Base-by-base conservation (phyloP, 2,888 invertebrate genomes). In the Leptopilina myrica region DNA sequence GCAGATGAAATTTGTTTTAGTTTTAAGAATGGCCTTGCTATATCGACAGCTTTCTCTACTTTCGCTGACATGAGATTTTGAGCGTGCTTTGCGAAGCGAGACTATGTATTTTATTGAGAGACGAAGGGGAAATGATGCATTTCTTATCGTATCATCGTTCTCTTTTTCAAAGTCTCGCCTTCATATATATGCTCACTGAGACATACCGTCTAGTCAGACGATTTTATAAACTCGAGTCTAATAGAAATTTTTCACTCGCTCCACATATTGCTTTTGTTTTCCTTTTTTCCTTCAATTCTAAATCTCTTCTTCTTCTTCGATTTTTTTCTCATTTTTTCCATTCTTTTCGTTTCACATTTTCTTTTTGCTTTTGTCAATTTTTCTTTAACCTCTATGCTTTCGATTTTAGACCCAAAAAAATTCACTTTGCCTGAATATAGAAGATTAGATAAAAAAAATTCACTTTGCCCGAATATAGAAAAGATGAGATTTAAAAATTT, bases 11-110 rank as follows among this genome's bases (percentile, higher is more conserved):
- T 53, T 43, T 49, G 33, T 73, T 56, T 69, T 73, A 56, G 53
- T 73, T 49, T 73, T 77, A 76, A 26, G 53, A 77, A 66, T 78
- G 81, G 59, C 80, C 76, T 67, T 76, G 77, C 77, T 77, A 76
- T 69, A 76, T 69, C 73, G 67, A 78, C 86, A 86, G 88, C 91
- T 91, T 91, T 91, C 91, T 91, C 91, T 88, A 90, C 91, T 91
- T 91, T 91, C 91, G 91, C 91, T 91, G 88, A 85, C 85, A 84
- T 86, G 88, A 88, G 88, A 90, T 91, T 90, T 89, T 88, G 86
- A 89, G 85, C 79, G 79, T 78, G 73, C 76, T 77, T 66, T 75
- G 46, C 67, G 49, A n/a, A 49, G 26, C 66, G 78, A 69, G 65
- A 67, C 66, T 76, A 67, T 76, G 56, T 77, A 64, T 79, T 9